A percentile compares a stretch with the other conserved stretches of the same genome.
Conservation (phyloP, 2,113 vertebrate species). For the Xiphophorus hellerii region DNA sequence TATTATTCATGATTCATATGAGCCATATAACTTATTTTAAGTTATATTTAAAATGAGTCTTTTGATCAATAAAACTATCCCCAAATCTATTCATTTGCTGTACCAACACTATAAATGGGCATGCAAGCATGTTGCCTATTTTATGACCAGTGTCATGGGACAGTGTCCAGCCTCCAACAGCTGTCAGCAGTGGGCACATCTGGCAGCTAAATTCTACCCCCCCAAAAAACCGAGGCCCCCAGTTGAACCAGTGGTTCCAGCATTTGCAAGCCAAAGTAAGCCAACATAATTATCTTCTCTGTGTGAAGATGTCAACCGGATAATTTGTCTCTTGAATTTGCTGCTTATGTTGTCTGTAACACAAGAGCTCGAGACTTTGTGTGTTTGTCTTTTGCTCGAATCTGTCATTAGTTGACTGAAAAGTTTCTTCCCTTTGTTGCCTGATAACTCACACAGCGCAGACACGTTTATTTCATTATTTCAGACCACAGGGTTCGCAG, state of each 20-base stretch:
- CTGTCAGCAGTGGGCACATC: conserved; percentile 47
- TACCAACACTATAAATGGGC: conserved; percentile 22
- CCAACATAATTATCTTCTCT: conserved; percentile 35
- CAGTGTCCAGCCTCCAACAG: conserved; percentile 34
- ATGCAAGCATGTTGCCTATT: conserved; percentile 39
- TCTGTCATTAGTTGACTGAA: conserved; percentile 18
- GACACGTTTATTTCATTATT: conserved; percentile 25
- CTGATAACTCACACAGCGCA: conserved; percentile 26
- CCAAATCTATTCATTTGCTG: conserved; percentile 20
- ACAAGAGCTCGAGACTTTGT: conserved; percentile 1
- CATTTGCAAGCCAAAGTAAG: conserved; percentile 46
- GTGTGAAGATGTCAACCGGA: conserved; percentile 30
- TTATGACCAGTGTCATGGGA: conserved; percentile 28
- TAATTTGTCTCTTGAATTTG: conserved; percentile 24
- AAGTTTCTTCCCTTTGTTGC: conserved; percentile 22
- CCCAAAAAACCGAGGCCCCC: conserved; percentile 21
- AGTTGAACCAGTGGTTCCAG: conserved; percentile 16
- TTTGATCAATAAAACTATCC: neutral
- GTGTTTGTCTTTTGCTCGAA: conserved; percentile 13
- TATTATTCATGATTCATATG: neutral
- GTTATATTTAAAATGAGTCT: neutral
- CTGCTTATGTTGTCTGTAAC: conserved; percentile 15
- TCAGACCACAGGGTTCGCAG: conserved; percentile 32
- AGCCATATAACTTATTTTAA: neutral
- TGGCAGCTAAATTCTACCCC: conserved; percentile 39